Evolutionary conservation across 2,797 vertebrate genomes (phyloP), one percentile per base, ranked within the genome.

Genomic region (Selene dorsalis): DNA sequence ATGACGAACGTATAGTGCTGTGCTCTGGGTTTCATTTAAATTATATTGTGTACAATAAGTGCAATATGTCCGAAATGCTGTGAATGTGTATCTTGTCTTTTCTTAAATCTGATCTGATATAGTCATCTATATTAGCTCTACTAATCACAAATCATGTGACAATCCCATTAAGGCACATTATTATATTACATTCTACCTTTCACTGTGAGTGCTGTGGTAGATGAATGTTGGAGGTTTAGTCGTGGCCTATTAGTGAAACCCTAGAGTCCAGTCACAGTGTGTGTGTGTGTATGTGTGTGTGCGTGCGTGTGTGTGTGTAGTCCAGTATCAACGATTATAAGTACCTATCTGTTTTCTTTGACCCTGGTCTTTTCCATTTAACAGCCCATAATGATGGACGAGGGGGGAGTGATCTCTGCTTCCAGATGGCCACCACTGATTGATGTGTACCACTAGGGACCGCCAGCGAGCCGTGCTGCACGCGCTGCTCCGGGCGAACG

Each of bases 361-460:
- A 32, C 43, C 47, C 32, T 58, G 18, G 24, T 13, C 1, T n/a
- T 3, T 30, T 0, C 55, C 8, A 59, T 41, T 45, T 60, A 50
- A 24, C 47, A 39, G 41, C 5, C 13, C 45, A 58, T 11, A n/a
- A 39, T 22, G 22, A 14, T 22, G 38, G 26, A 60, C 22, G 28
- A 39, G 53, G 16, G 16, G 53, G 26, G 26, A 30, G n/a, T 32
- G 2, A 26, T 28, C 18, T 20, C 47, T 10, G 2, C 8, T n/a
- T 5, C 47, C 20, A 11, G 35, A 14, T 24, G 17, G 20, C 60
- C 32, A 60, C 16, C 73, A 52, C 61, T 78, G 74, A 61, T 18
- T 63, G 16, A 53, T 38, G 20, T 28, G 30, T 1, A 73, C 77
- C 93, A 65, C 90, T 86, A 93, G 93, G 91, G 89, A 38, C 69